Conservation (phyloP, 2,113 vertebrate genomes). For the Psammodynastes pulverulentus region DNA sequence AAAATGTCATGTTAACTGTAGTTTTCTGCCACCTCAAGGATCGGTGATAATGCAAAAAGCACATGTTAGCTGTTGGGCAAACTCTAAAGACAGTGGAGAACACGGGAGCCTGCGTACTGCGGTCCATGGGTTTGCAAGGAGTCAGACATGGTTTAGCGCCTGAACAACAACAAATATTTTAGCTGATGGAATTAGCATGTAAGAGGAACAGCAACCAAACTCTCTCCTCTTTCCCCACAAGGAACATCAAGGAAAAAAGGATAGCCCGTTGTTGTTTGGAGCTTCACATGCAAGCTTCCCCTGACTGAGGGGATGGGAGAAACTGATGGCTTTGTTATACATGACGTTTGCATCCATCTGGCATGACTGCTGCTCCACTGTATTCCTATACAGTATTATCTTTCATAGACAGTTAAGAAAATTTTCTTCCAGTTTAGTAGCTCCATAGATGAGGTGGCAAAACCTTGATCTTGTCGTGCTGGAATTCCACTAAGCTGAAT, state of each 20-base stretch:
- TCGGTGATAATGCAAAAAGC: not conserved
- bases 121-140: not conserved
- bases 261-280: not conserved
- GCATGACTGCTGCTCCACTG: not conserved
- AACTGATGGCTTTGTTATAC: not conserved
- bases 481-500: not conserved
- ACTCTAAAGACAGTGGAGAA: not conserved
- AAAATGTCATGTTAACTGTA: not conserved
- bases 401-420: not conserved
- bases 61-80: not conserved
- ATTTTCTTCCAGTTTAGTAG: not conserved
- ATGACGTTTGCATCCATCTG: not conserved
- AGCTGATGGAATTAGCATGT: not conserved
- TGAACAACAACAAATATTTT: not conserved
- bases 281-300: not conserved
- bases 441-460: not conserved
- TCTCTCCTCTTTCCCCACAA: not conserved
- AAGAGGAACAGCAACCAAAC: not conserved
- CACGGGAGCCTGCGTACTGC: not conserved
- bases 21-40: not conserved
- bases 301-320: not conserved
- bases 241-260: not conserved
- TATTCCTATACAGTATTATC: not conserved
- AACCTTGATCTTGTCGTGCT: not conserved
- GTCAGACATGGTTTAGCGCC: not conserved